These are phyloP conservation scores for Mionectes olivaceus DNA, from an alignment of 2,797 vertebrate species.

Conservation along the genomic window DNA sequence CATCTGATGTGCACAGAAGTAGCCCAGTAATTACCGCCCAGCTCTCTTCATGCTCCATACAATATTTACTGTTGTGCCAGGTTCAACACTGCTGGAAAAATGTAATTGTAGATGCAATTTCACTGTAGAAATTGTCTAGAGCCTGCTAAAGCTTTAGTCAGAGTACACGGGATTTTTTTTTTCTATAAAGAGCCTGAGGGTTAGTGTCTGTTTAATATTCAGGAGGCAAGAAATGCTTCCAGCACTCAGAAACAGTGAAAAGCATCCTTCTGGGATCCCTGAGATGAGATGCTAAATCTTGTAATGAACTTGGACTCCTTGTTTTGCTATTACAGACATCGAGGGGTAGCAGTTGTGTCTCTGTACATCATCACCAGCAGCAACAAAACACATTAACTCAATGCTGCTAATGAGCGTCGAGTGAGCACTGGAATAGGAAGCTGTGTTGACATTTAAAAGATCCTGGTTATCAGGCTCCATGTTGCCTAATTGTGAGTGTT, in stretches of 20 bases:
- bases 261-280: background rate
- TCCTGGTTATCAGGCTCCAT: background rate
- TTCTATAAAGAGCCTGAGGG: background rate
- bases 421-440: background rate
- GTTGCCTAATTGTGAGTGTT: conserved; percentile 20
- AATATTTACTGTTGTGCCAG: conserved; percentile 12
- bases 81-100: background rate
- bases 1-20: background rate
- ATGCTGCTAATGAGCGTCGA: background rate
- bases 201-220: background rate
- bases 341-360: background rate
- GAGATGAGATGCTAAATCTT: conserved; percentile 5
- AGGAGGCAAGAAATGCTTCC: background rate
- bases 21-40: background rate
- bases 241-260: conserved; percentile 1
- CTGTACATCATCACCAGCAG: conserved; percentile 4
- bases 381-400: conserved; percentile 9
- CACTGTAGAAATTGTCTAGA: background rate
- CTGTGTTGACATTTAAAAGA: conserved; percentile 30
- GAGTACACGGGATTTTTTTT: background rate
- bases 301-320: background rate
- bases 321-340: background rate
- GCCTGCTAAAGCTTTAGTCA: background rate
- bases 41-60: background rate
- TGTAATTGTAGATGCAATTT: background rate